Conservation (phyloP, 2,797 vertebrate species). For the Tokudaia tokunoshimensis region DNA sequence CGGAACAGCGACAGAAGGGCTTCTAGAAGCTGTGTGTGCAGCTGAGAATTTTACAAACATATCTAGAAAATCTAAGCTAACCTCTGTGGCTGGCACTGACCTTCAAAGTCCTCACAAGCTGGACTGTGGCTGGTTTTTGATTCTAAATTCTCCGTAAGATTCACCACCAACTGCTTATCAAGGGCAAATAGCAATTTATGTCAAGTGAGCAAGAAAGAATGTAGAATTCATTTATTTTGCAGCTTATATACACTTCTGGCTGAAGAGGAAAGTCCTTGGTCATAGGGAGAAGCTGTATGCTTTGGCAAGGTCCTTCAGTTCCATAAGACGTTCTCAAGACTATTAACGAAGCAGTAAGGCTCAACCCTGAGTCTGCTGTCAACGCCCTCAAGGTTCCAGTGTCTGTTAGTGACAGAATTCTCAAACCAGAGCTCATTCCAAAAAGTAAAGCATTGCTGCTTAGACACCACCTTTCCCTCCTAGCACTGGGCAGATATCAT, state of each 20-base stretch:
- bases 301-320: conserved; percentile 64
- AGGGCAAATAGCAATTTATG: conserved; percentile 80
- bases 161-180: conserved; percentile 76
- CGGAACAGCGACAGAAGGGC: neutral
- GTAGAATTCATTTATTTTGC: conserved; percentile 81
- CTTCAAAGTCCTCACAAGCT: conserved; percentile 37
- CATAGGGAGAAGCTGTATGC: conserved; percentile 47
- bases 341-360: conserved; percentile 65
- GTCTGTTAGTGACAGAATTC: conserved; percentile 63
- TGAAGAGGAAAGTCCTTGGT: conserved; percentile 73
- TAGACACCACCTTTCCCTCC: conserved; percentile 48
- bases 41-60: neutral
- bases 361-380: conserved; percentile 46
- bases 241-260: conserved; percentile 73
- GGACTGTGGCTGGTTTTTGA: conserved; percentile 25
- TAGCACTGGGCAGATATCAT: neutral
- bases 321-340: conserved; percentile 39
- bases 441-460: conserved; percentile 47
- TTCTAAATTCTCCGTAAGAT: conserved; percentile 81
- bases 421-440: conserved; percentile 20
- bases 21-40: neutral
- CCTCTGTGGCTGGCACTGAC: neutral
- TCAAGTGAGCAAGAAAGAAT: conserved; percentile 80
- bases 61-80: conserved; percentile 4
- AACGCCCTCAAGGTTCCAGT: conserved; percentile 58